Conservation (phyloP, 2,888 invertebrate species). For the Tipula lateralis region DNA sequence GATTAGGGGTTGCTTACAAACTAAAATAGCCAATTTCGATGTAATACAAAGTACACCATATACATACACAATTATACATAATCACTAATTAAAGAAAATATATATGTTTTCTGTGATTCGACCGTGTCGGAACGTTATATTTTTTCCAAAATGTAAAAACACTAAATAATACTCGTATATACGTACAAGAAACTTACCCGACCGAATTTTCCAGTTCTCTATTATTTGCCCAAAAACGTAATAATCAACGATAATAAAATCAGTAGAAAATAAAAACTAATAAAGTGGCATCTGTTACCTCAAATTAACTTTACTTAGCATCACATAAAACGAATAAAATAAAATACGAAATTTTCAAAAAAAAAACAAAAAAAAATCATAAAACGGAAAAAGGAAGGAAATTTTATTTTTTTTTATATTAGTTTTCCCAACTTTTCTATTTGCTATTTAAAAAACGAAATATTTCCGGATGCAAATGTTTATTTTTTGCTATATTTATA, state of each 20-base stretch:
- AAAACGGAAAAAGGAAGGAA: neutral
- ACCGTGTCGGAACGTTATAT: neutral
- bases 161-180: neutral
- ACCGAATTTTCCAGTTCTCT: neutral
- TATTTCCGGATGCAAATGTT: neutral
- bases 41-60: neutral
- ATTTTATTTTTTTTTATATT: neutral
- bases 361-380: neutral
- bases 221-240: neutral
- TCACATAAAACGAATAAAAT: neutral
- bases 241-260: neutral
- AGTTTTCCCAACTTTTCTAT: neutral
- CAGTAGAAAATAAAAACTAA: neutral
- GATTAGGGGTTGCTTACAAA: neutral
- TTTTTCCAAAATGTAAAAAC: neutral
- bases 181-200: neutral
- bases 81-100: neutral
- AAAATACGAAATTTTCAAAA: neutral
- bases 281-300: conserved; percentile 19
- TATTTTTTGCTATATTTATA: neutral
- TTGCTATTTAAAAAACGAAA: neutral
- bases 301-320: conserved; percentile 24
- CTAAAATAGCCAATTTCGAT: neutral
- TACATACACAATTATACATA: neutral
- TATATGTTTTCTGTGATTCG: neutral